A percentile compares a stretch with the other conserved stretches of the same genome.
These are phyloP conservation scores for Apis mellifera DNA, from an alignment of 1,140 invertebrate genomes.

Conservation along the genomic window Amel_HAv3.1 CM009934.2:11343001-11343500, in stretches of 20 bases:
- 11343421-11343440: not conserved
- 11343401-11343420: not conserved
- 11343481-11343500: not conserved
- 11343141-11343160: too few relatives aligned
- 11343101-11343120: conserved; percentile 24
- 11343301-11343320: conserved; percentile 19
- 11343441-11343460: conserved; percentile 42
- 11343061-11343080: not conserved
- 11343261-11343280: conserved; percentile 27
- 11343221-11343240: conserved; percentile 63
- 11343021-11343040: not conserved
- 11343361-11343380: conserved; percentile 77
- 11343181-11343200: conserved; percentile 46
- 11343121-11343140: not conserved
- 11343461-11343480: conserved; percentile 6
- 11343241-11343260: conserved; percentile 43
- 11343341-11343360: conserved; percentile 74
- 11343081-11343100: not conserved
- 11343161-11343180: too few relatives aligned
- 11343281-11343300: conserved; percentile 29
- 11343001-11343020: not conserved
- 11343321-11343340: conserved; percentile 60
- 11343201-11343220: conserved; percentile 48
- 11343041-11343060: not conserved
- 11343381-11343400: conserved; percentile 51